These are phyloP conservation scores for Numenius phaeopus DNA, from an alignment of 2,797 vertebrate genomes.

Conservation along the genomic window DNA sequence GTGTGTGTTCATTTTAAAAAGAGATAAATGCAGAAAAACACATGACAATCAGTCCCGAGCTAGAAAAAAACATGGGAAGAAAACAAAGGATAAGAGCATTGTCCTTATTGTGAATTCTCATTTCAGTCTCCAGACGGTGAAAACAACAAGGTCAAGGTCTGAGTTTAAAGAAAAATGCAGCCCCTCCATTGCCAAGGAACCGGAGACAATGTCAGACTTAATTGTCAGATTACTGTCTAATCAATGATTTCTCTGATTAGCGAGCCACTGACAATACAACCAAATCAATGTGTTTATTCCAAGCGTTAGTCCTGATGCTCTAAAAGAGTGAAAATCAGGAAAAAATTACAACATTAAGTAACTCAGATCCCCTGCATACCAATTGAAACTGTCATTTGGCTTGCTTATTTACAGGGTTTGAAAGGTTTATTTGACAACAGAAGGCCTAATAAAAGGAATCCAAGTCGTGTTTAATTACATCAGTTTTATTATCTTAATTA, in stretches of 20 bases:
- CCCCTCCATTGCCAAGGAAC: background rate
- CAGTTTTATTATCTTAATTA: slow-evolving; percentile 65
- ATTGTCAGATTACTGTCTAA: slow-evolving; percentile 65
- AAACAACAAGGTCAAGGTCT: slow-evolving; percentile 8
- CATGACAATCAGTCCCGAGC: background rate
- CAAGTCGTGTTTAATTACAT: slow-evolving; percentile 53
- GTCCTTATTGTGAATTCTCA: background rate
- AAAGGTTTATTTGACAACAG: slow-evolving; percentile 49
- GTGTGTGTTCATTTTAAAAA: background rate
- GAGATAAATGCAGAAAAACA: background rate
- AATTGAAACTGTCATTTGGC: slow-evolving; percentile 12
- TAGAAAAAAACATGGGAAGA: background rate
- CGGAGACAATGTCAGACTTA: slow-evolving; percentile 24
- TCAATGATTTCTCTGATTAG: slow-evolving; percentile 67
- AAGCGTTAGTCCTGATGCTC: background rate
- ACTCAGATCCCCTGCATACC: background rate
- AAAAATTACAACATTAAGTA: slow-evolving; percentile 1
- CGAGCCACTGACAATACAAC: slow-evolving; percentile 37
- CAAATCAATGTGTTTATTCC: slow-evolving; percentile 62
- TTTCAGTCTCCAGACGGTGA: background rate
- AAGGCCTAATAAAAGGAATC: slow-evolving; percentile 46
- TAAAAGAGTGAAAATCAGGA: slow-evolving; percentile 22
- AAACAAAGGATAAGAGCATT: background rate
- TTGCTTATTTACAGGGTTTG: slow-evolving; percentile 58
- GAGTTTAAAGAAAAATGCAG: slow-evolving; percentile 15